phyloP scores from a whole-genome alignment of 2,797 vertebrate genomes.

The Lithobates pipiens region DNA sequence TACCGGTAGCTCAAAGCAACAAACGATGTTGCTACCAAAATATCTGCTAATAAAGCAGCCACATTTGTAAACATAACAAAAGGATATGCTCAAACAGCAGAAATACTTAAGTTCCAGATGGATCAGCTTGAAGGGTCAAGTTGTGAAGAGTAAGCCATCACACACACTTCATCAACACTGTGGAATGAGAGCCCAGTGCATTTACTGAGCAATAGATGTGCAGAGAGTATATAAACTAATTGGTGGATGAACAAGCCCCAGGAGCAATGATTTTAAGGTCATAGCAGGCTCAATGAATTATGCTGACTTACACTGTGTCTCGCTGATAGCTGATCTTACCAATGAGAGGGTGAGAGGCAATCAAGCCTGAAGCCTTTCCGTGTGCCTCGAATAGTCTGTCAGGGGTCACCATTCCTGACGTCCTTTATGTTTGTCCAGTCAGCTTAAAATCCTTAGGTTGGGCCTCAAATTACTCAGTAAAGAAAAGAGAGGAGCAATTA shows the following conservation, averaged over 20 bases:
- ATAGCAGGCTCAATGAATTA: conserved; percentile 88
- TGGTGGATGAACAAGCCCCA: conserved; percentile 84
- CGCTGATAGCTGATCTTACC: conserved; percentile 88
- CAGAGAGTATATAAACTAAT: conserved; percentile 82
- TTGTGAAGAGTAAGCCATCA: conserved; percentile 83
- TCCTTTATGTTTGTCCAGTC: conserved; percentile 93
- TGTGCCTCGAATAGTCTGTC: conserved; percentile 85
- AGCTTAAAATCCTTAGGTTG: conserved; percentile 90
- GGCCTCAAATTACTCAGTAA: conserved; percentile 80
- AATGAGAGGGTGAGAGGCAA: conserved; percentile 83
- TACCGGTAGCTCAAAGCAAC: no score
- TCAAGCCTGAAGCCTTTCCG: conserved; percentile 84
- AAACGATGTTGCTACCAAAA: conserved; percentile 59
- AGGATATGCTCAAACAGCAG: conserved; percentile 73
- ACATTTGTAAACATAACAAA: conserved; percentile 64
- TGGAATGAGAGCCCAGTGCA: conserved; percentile 81
- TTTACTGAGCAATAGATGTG: conserved; percentile 81
- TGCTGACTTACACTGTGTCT: conserved; percentile 85
- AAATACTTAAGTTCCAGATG: conserved; percentile 77
- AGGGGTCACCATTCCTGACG: conserved; percentile 87
- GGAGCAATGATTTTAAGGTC: conserved; percentile 88
- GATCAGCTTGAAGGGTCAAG: conserved; percentile 80
- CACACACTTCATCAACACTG: conserved; percentile 84
- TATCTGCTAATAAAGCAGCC: conserved; percentile 67
- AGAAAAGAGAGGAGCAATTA: conserved; percentile 90